Evolutionary conservation across 30 jellyfish, hydroid and myxozoan species (phyloP).

Genomic region (Pelagia noctiluca): DNA sequence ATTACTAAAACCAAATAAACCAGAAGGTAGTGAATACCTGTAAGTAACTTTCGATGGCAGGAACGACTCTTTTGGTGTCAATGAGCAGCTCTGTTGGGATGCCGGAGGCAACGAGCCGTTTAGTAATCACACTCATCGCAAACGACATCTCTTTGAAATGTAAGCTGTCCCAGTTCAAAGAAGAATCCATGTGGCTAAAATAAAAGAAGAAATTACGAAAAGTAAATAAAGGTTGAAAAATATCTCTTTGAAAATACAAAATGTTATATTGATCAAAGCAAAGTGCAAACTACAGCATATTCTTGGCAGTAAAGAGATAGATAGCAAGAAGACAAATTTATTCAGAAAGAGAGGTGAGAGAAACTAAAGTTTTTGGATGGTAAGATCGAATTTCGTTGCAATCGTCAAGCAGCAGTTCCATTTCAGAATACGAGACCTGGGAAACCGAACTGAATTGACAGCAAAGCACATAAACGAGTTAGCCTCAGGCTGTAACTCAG

Average conservation of each 20-base stretch:
- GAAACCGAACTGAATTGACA: no score
- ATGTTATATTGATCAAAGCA: no score
- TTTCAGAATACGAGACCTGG: no score
- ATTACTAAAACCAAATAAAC: neutral
- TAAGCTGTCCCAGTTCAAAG: conserved; percentile 96
- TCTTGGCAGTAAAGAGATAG: no score
- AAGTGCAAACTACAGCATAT: no score
- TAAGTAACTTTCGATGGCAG: conserved; percentile 66
- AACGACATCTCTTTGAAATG: conserved; percentile 90
- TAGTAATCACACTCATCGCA: conserved; percentile 82
- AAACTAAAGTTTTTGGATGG: no score
- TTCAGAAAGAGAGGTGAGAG: no score
- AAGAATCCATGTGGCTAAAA: conserved; percentile 94
- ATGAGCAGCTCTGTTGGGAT: conserved; percentile 75
- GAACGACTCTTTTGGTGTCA: conserved; percentile 66
- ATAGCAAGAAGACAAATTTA: no score
- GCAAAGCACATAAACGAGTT: no score
- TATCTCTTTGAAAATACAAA: neutral
- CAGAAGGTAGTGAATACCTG: conserved; percentile 61
- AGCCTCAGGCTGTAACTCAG: no score
- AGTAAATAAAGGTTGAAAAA: neutral
- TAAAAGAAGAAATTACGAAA: neutral
- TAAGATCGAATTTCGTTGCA: no score
- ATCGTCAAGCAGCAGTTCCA: no score
- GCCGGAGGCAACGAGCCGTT: conserved; percentile 74